These are phyloP conservation scores for Coregonus ussuriensis DNA, from an alignment of 2,797 vertebrate species.

Conservation along the genomic window DNA sequence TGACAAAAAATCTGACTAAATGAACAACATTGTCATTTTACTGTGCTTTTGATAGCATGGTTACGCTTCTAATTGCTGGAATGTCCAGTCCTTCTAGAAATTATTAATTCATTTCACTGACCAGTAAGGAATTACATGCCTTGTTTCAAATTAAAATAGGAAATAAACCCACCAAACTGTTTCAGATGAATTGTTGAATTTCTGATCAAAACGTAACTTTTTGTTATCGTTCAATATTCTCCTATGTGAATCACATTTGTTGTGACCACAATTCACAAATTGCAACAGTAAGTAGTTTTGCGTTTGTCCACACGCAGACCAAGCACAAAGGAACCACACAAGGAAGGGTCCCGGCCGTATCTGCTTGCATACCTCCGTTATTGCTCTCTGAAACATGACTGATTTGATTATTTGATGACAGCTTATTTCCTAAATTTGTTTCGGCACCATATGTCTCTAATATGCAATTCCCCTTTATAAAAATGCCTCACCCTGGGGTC, in stretches of 20 bases:
- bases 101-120: neutral
- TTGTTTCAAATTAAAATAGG: neutral
- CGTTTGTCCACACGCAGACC: neutral
- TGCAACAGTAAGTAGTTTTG: neutral
- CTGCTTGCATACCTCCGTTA: conserved; percentile 64
- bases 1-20: neutral
- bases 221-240: neutral
- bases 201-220: neutral
- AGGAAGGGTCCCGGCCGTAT: conserved; percentile 53
- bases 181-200: neutral
- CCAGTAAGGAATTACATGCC: neutral
- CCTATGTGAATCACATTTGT: neutral
- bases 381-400: conserved; percentile 77
- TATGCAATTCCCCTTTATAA: conserved; percentile 47
- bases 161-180: neutral
- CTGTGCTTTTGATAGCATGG: neutral
- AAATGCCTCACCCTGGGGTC: conserved; percentile 66
- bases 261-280: neutral
- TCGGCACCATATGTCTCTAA: conserved; percentile 79
- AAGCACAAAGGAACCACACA: conserved; percentile 61
- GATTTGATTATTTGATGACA: conserved; percentile 80
- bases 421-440: conserved; percentile 80
- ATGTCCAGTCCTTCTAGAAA: neutral
- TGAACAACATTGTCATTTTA: neutral
- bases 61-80: neutral